A percentile compares a stretch with the other conserved stretches of the same genome.
phyloP scores from a whole-genome alignment of 2,113 vertebrate genomes.

The Numenius arquata region DNA sequence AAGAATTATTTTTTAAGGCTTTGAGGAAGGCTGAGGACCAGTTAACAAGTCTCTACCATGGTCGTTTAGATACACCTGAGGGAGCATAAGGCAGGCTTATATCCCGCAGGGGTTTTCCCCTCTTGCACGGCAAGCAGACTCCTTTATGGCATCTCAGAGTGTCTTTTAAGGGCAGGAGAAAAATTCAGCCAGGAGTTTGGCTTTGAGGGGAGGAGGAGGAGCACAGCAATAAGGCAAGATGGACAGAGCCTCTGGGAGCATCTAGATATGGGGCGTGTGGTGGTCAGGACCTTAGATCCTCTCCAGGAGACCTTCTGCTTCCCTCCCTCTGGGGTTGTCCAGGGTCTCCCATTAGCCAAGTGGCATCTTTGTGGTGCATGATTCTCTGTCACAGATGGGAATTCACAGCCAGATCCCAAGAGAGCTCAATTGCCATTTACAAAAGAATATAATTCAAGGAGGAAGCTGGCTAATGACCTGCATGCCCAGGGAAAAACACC shows the following conservation, averaged over 20 bases:
- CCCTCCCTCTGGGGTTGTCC: not conserved
- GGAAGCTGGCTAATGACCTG: not conserved
- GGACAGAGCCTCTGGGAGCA: not conserved
- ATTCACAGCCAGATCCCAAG: not conserved
- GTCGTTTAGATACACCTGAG: not conserved
- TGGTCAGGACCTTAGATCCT: not conserved
- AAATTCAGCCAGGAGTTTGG: not conserved
- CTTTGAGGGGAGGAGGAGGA: not conserved
- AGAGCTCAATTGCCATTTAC: not conserved
- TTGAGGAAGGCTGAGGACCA: not conserved
- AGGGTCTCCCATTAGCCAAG: not conserved
- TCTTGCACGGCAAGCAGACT: not conserved
- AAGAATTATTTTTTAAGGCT: not conserved
- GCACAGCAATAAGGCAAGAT: not conserved
- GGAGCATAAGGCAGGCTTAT: not conserved
- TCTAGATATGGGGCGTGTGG: fast-evolving
- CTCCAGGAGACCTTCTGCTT: not conserved
- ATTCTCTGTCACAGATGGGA: not conserved
- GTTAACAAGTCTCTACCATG: not conserved
- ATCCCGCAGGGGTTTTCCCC: not conserved
- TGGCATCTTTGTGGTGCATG: not conserved
- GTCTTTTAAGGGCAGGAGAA: not conserved
- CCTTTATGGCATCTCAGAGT: not conserved
- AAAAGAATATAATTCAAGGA: not conserved
- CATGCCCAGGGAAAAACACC: not conserved